These are phyloP conservation scores for Erpetoichthys calabaricus DNA, from an alignment of 2,797 vertebrate genomes.

Conservation along the genomic window DNA sequence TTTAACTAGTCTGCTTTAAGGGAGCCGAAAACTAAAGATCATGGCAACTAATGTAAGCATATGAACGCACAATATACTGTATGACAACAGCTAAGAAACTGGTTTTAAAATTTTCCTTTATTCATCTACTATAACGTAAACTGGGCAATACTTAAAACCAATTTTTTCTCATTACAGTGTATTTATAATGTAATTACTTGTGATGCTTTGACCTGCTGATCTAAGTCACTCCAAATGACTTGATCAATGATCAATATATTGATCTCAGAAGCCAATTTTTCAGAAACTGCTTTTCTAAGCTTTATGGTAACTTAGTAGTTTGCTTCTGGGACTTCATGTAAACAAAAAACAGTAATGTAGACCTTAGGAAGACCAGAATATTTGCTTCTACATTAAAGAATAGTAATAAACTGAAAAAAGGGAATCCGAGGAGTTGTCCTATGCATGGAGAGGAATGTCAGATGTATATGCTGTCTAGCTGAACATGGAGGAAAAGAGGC, in stretches of 20 bases:
- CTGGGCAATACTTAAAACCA: not conserved
- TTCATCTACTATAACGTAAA: not conserved
- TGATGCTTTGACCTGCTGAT: too few species aligned
- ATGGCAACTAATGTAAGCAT: not conserved
- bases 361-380: slow-evolving; percentile 4
- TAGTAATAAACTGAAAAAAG: too few species aligned
- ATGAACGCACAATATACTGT: not conserved
- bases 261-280: too few species aligned
- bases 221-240: too few species aligned
- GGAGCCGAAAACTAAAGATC: not conserved
- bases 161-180: not conserved
- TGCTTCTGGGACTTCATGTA: too few species aligned
- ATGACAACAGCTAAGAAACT: not conserved
- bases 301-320: too few species aligned
- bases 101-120: too few species aligned
- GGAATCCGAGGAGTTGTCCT: too few species aligned
- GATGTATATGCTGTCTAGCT: slow-evolving; percentile 8
- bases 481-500: not conserved
- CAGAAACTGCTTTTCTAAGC: too few species aligned
- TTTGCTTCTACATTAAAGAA: too few species aligned
- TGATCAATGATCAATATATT: too few species aligned
- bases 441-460: slow-evolving; percentile 1
- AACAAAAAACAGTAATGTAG: slow-evolving; percentile 7
- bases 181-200: too few species aligned
- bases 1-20: not conserved